Evolutionary conservation across 1,140 invertebrate species (phyloP).

Genomic region (Drosophila kohkoa): DNA sequence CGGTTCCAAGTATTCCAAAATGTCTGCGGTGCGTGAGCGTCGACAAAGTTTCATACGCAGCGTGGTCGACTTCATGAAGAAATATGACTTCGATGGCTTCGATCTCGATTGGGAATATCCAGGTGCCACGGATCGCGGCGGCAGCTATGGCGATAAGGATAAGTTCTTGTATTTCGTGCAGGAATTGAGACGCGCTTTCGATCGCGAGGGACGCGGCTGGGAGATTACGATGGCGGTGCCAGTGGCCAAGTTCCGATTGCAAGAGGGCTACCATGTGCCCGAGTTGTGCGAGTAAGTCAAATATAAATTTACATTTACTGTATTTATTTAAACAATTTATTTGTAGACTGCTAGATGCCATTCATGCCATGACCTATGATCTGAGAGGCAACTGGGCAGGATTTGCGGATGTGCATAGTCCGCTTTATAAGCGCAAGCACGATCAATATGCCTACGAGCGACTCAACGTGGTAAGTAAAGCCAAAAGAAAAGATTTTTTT

Average conservation of each 20-base stretch:
- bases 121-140: conserved; percentile 93
- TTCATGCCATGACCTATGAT: conserved; percentile 97
- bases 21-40: conserved; percentile 89
- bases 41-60: conserved; percentile 91
- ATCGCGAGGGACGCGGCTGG: conserved; percentile 90
- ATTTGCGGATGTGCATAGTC: conserved; percentile 94
- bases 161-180: conserved; percentile 93
- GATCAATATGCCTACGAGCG: conserved; percentile 95
- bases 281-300: conserved; percentile 92
- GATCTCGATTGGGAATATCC: conserved; percentile 95
- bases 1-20: conserved; percentile 92
- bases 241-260: conserved; percentile 92
- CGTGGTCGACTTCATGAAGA: conserved; percentile 91
- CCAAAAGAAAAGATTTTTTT: too few species aligned
- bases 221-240: conserved; percentile 95
- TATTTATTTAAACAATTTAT: neutral
- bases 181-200: conserved; percentile 92
- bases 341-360: conserved; percentile 89
- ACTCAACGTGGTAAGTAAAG: conserved; percentile 92
- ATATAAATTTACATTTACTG: neutral
- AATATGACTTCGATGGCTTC: conserved; percentile 92
- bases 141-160: conserved; percentile 93
- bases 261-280: conserved; percentile 95
- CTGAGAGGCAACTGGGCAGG: conserved; percentile 96
- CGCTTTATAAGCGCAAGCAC: conserved; percentile 92